Evolutionary conservation across 2,888 invertebrate species (phyloP).

Genomic region (Tenodera sinensis): DNA sequence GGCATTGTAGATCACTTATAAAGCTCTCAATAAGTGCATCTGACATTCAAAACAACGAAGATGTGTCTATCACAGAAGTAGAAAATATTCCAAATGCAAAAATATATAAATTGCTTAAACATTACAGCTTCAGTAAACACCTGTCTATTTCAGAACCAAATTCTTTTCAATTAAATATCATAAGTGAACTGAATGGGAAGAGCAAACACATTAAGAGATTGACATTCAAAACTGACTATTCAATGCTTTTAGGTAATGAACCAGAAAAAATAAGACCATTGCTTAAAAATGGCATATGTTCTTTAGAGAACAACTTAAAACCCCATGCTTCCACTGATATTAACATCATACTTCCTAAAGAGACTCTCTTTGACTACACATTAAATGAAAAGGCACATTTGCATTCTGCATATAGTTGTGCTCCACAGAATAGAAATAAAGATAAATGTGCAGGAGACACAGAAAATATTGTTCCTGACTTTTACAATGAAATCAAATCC

Average conservation of each 20-base stretch:
- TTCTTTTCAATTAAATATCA: not conserved
- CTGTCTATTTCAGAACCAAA: not conserved
- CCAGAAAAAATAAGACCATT: not conserved
- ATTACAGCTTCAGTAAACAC: not conserved
- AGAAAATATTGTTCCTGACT: not conserved
- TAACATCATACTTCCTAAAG: not conserved
- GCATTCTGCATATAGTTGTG: not conserved
- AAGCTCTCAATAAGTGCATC: not conserved
- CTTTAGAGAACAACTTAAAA: not conserved
- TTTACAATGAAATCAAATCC: no score
- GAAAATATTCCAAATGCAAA: not conserved
- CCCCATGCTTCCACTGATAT: not conserved
- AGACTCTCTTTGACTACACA: not conserved
- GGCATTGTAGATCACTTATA: not conserved
- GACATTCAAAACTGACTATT: not conserved
- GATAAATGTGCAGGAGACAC: not conserved
- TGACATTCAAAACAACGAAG: not conserved
- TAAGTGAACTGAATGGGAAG: not conserved
- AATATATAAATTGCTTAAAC: not conserved
- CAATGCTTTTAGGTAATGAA: not conserved
- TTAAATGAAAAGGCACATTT: not conserved
- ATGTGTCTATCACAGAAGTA: not conserved
- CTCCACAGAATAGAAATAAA: not conserved
- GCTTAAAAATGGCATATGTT: not conserved
- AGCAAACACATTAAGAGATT: not conserved